Evolutionary conservation across 2,113 vertebrate species (phyloP).

Genomic region (Tyrannus savana): DNA sequence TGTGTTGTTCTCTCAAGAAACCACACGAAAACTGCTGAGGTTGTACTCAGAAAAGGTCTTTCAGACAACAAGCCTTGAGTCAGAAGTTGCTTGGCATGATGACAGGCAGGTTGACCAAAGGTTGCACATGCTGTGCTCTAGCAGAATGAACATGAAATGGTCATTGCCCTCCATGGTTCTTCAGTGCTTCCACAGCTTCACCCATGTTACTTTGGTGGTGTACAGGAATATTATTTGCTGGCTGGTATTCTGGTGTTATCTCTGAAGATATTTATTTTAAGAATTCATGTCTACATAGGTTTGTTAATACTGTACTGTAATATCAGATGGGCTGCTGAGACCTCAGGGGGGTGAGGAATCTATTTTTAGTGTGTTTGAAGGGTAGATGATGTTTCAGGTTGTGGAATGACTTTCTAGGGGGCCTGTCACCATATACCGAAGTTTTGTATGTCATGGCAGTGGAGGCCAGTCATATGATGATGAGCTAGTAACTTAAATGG

Average conservation of each 20-base stretch:
- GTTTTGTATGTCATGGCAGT: slow-evolving; percentile 58
- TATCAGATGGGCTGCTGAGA: slow-evolving; percentile 74
- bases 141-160: not conserved
- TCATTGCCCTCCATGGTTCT: not conserved
- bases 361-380: slow-evolving; percentile 76
- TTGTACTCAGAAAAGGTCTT: not conserved
- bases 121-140: not conserved
- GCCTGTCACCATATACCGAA: slow-evolving; percentile 61
- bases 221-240: slow-evolving; percentile 2
- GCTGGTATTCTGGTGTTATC: slow-evolving; percentile 53
- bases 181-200: not conserved
- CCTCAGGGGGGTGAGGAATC: slow-evolving; percentile 65
- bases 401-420: slow-evolving; percentile 70
- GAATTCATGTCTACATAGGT: slow-evolving; percentile 69
- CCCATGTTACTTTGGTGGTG: not conserved
- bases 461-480: slow-evolving; percentile 56
- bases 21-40: not conserved
- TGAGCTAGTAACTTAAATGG: slow-evolving; percentile 60
- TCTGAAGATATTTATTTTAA: slow-evolving; percentile 73
- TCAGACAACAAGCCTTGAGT: not conserved
- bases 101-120: slow-evolving; percentile 42
- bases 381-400: slow-evolving; percentile 77
- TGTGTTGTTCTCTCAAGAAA: not conserved
- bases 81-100: slow-evolving; percentile 5
- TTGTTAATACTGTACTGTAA: slow-evolving; percentile 71